Conservation (phyloP, 2,797 vertebrate genomes). For the Enteromius anoplus region DNA sequence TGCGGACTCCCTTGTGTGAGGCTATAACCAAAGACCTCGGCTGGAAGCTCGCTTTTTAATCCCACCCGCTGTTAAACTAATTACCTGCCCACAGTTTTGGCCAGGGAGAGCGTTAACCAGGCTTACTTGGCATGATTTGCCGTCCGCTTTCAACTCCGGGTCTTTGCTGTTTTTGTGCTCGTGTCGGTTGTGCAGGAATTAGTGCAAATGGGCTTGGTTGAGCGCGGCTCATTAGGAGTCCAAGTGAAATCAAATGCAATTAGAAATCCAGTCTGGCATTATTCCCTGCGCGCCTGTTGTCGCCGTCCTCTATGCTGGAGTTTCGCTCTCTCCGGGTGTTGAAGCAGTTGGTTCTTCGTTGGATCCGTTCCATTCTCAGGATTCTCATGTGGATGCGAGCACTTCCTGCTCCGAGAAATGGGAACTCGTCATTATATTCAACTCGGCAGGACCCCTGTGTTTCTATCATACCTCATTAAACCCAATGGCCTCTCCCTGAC, state of each 20-base stretch:
- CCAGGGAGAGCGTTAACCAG: slow-evolving; percentile 69
- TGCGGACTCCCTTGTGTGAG: slow-evolving; percentile 22
- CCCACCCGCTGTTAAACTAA: slow-evolving; percentile 74
- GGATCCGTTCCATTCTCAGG: not conserved
- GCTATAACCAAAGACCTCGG: slow-evolving; percentile 66
- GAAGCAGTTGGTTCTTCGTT: slow-evolving; percentile 20
- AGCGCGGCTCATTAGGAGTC: slow-evolving; percentile 37
- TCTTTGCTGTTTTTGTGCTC: slow-evolving; percentile 31
- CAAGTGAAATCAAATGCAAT: slow-evolving; percentile 53
- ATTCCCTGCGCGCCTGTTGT: slow-evolving; percentile 6
- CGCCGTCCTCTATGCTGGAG: slow-evolving; percentile 4
- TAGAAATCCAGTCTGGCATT: slow-evolving; percentile 45
- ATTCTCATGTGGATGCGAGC: slow-evolving; percentile 14
- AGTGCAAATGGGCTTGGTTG: slow-evolving; percentile 18
- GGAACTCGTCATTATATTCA: slow-evolving; percentile 34
- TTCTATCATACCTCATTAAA: slow-evolving; percentile 44
- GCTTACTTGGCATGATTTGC: slow-evolving; percentile 46
- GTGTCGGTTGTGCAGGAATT: not conserved
- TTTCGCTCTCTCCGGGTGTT: not conserved
- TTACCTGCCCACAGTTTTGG: slow-evolving; percentile 70
- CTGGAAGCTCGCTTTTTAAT: slow-evolving; percentile 70
- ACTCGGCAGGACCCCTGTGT: slow-evolving; percentile 32
- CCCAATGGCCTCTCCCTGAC: slow-evolving; percentile 45
- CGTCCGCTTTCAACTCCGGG: slow-evolving; percentile 31
- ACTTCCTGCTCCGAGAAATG: slow-evolving; percentile 32